Evolutionary conservation across 2,888 invertebrate genomes (phyloP).

Genomic region (Sphaeridia pumilis): DNA sequence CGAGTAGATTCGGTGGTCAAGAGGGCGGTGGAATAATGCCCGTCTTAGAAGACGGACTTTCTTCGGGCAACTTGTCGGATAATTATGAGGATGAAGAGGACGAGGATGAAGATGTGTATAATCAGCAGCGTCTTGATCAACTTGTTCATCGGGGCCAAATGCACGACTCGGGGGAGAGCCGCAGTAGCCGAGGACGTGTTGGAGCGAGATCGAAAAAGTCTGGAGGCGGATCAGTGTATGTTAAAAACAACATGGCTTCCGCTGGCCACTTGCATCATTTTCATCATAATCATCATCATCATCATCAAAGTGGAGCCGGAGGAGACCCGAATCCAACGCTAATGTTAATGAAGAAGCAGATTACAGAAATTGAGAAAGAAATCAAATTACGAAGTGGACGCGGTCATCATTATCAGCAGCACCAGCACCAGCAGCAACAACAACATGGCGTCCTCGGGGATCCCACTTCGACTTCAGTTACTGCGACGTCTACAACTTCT

Average conservation of each 20-base stretch:
- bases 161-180: constrained; percentile 3
- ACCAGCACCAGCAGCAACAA: background rate
- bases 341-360: constrained; percentile 52
- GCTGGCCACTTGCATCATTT: no score
- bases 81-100: constrained; percentile 47
- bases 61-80: constrained; percentile 86
- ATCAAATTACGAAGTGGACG: constrained; percentile 43
- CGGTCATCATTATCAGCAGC: background rate
- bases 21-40: constrained; percentile 74
- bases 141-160: background rate
- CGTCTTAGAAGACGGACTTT: constrained; percentile 82
- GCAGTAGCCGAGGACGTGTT: background rate
- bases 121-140: constrained; percentile 1
- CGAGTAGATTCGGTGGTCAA: constrained; percentile 43
- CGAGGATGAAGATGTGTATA: background rate
- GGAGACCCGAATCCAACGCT: constrained; percentile 73
- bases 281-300: no score
- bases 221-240: no score
- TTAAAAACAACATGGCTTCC: background rate
- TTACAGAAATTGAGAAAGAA: constrained; percentile 60
- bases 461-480: background rate
- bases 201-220: no score
- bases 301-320: no score
- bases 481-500: background rate
- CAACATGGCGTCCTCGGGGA: background rate